Conservation (phyloP, 2,113 vertebrate species). For the Gadus macrocephalus region DNA sequence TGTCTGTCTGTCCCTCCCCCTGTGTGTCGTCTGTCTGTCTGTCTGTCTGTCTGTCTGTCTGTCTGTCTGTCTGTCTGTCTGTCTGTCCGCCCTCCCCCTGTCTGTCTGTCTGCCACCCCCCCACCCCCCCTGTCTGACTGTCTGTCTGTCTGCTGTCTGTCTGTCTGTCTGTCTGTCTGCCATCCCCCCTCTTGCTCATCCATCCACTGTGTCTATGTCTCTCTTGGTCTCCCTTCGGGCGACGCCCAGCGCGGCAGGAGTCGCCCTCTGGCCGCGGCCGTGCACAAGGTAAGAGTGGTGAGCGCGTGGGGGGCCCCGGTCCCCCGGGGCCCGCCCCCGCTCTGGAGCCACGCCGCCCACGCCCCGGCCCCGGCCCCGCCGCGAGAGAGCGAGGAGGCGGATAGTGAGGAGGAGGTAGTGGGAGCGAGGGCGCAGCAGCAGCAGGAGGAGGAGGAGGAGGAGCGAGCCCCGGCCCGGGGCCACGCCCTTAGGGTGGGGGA, state of each 20-base stretch:
- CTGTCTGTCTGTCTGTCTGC: too few species aligned
- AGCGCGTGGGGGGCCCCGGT: constrained; percentile 58
- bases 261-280: background rate
- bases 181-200: constrained; percentile 22
- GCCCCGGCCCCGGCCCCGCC: too few species aligned
- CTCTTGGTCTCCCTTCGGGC: constrained; percentile 38
- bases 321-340: constrained; percentile 72
- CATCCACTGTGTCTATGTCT: constrained; percentile 78
- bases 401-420: constrained; percentile 21
- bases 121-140: too few species aligned
- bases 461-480: constrained; percentile 64
- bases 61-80: too few species aligned
- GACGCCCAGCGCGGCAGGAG: background rate
- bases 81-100: too few species aligned
- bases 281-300: background rate
- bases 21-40: too few species aligned
- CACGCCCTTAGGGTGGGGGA: constrained; percentile 77
- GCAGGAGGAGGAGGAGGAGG: constrained; percentile 21
- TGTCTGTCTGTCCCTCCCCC: too few species aligned
- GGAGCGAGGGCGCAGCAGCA: constrained; percentile 1
- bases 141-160: background rate
- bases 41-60: too few species aligned
- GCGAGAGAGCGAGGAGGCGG: constrained; percentile 42
- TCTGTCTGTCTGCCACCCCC: background rate
- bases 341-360: background rate